Percentiles rank a stretch among this genome's conserved stretches.
phyloP scores from a whole-genome alignment of 35 echinoderm and acorn worm species.

The Strongylocentrotus purpuratus region DNA sequence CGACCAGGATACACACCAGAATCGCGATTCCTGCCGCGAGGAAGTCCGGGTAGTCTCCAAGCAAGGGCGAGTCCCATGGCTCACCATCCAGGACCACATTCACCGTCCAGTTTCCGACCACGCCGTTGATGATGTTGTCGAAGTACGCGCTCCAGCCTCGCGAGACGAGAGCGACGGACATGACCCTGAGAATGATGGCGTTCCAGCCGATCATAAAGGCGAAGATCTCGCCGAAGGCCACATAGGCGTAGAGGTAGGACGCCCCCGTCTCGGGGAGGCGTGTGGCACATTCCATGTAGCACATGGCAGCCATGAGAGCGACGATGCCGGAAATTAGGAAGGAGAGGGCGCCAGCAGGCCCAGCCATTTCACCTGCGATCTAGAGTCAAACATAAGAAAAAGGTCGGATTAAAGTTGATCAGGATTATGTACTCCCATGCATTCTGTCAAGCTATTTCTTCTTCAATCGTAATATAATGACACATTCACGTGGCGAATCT shows the following conservation, averaged over 20 bases:
- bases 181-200: slow-evolving; percentile 61
- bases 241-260: slow-evolving; percentile 77
- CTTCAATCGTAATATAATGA: no score
- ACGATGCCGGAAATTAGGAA: slow-evolving; percentile 64
- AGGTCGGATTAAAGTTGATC: neutral
- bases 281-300: slow-evolving; percentile 74
- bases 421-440: neutral
- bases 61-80: slow-evolving; percentile 56
- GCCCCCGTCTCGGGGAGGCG: slow-evolving; percentile 68
- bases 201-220: slow-evolving; percentile 87
- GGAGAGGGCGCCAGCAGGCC: slow-evolving; percentile 56
- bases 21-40: slow-evolving; percentile 53
- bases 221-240: slow-evolving; percentile 72
- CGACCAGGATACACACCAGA: slow-evolving; percentile 61
- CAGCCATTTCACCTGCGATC: slow-evolving; percentile 68
- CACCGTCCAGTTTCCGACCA: slow-evolving; percentile 63
- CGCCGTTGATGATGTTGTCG: slow-evolving; percentile 62
- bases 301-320: slow-evolving; percentile 69
- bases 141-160: slow-evolving; percentile 84
- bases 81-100: slow-evolving; percentile 60
- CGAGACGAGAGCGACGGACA: slow-evolving; percentile 51
- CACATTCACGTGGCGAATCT: no score
- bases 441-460: neutral
- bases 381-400: neutral
- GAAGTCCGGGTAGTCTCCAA: slow-evolving; percentile 71